Conservation (phyloP, 2,797 vertebrate genomes). For the Spea hammondii region DNA sequence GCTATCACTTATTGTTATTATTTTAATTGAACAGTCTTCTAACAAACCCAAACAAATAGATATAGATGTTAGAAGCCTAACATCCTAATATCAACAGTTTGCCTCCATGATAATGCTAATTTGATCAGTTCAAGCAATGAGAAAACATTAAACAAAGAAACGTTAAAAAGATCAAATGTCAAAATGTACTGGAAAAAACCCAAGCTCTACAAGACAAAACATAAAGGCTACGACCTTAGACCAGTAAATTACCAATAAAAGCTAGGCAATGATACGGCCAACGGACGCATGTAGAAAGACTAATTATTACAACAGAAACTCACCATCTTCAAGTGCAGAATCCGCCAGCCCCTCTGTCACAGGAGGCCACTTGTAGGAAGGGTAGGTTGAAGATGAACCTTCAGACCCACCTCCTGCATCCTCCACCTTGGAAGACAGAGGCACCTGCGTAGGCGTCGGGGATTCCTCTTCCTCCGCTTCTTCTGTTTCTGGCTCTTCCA, state of each 20-base stretch:
- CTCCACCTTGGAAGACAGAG: background rate
- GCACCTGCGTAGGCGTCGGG: fast-evolving
- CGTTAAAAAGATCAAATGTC: too few species aligned
- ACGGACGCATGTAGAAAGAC: background rate
- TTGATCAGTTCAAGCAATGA: too few species aligned
- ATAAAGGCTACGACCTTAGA: too few species aligned
- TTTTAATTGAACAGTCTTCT: background rate
- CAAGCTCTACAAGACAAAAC: too few species aligned
- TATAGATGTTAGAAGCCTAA: too few species aligned
- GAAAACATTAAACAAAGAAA: too few species aligned
- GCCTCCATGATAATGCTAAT: too few species aligned
- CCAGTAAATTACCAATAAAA: too few species aligned
- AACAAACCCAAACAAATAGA: background rate
- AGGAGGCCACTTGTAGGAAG: slow-evolving; percentile 44
- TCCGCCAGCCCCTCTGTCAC: slow-evolving; percentile 60
- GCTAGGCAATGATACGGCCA: too few species aligned
- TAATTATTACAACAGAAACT: slow-evolving; percentile 26
- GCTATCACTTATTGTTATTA: too few species aligned
- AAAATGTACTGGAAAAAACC: too few species aligned
- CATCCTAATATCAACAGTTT: too few species aligned
- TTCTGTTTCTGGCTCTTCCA: slow-evolving; percentile 32
- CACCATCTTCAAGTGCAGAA: slow-evolving; percentile 68
- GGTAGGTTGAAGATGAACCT: background rate
- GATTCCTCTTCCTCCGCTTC: slow-evolving; percentile 44
- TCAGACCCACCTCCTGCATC: slow-evolving; percentile 17